A percentile compares a stretch with the other conserved stretches of the same genome.
Evolutionary conservation across 2,888 invertebrate species (phyloP).

Genomic region (Aproaerema taeniolella): DNA sequence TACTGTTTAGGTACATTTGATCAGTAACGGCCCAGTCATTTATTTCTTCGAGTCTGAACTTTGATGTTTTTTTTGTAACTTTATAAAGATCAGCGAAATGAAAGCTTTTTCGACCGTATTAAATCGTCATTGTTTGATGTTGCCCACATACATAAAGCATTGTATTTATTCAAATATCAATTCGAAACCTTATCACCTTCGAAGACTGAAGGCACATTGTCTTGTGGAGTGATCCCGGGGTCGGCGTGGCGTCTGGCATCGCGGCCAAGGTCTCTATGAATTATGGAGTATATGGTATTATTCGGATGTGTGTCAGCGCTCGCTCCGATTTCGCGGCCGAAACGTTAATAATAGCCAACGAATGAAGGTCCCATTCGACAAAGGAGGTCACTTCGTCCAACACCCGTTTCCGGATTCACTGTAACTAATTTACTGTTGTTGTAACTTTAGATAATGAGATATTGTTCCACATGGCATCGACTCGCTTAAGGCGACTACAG

Average conservation of each 20-base stretch:
- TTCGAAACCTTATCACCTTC: not conserved
- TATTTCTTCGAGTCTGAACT: too few species aligned
- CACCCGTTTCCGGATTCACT: constrained; percentile 52
- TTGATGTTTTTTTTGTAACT: too few species aligned
- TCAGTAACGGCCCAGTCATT: too few species aligned
- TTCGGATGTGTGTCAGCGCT: constrained; percentile 70
- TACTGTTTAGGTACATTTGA: too few species aligned
- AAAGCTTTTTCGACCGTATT: too few species aligned
- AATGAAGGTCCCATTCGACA: constrained; percentile 65
- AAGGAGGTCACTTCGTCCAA: constrained; percentile 60
- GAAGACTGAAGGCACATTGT: constrained; percentile 1
- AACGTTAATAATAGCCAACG: constrained; percentile 65
- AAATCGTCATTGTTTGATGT: too few species aligned
- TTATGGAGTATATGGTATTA: constrained; percentile 75
- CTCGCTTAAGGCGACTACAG: too few species aligned
- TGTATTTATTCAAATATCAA: too few species aligned
- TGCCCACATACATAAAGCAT: too few species aligned
- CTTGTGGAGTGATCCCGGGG: constrained; percentile 8
- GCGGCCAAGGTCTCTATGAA: constrained; percentile 72
- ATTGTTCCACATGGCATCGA: too few species aligned
- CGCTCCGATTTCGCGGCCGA: constrained; percentile 70
- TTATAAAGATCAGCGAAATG: too few species aligned
- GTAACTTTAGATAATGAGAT: constrained; percentile 11
- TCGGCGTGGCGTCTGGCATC: constrained; percentile 38
- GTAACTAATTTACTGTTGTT: constrained; percentile 21